A percentile compares a stretch with the other conserved stretches of the same genome.
These are phyloP conservation scores for Troides oblongomaculatus DNA, from an alignment of 2,888 invertebrate genomes.

Conservation along the genomic window DNA sequence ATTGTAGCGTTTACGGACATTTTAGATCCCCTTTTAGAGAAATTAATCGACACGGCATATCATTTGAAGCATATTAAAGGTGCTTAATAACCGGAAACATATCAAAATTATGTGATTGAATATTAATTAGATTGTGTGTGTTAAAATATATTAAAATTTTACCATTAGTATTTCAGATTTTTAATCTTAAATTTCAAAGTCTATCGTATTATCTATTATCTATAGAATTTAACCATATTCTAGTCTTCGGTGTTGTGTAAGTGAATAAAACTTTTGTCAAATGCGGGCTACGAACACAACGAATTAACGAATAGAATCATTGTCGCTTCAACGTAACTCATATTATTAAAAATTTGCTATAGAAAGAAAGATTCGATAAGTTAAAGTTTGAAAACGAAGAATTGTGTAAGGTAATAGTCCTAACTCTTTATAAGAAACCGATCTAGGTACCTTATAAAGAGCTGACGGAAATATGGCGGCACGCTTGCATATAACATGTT, in stretches of 20 bases:
- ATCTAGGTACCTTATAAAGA: too few relatives aligned
- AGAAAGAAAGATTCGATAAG: neutral
- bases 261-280: slow-evolving; percentile 67
- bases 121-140: slow-evolving; percentile 43
- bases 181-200: slow-evolving; percentile 15
- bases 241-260: slow-evolving; percentile 30
- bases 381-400: neutral
- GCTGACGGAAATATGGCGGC: too few relatives aligned
- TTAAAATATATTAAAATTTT: slow-evolving; percentile 47
- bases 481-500: too few relatives aligned
- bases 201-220: slow-evolving; percentile 15
- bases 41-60: slow-evolving; percentile 41
- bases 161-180: slow-evolving; percentile 38
- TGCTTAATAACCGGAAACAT: slow-evolving; percentile 71
- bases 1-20: slow-evolving; percentile 69
- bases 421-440: neutral
- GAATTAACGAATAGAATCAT: slow-evolving; percentile 55
- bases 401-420: neutral
- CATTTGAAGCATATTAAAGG: slow-evolving; percentile 59
- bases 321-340: neutral
- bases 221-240: slow-evolving; percentile 26
- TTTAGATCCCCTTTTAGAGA: slow-evolving; percentile 64
- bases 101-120: slow-evolving; percentile 76
- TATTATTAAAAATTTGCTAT: neutral
- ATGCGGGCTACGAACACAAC: slow-evolving; percentile 76